Evolutionary conservation across 2,113 vertebrate genomes (phyloP).

Genomic region (Nannobrachium achirus): DNA sequence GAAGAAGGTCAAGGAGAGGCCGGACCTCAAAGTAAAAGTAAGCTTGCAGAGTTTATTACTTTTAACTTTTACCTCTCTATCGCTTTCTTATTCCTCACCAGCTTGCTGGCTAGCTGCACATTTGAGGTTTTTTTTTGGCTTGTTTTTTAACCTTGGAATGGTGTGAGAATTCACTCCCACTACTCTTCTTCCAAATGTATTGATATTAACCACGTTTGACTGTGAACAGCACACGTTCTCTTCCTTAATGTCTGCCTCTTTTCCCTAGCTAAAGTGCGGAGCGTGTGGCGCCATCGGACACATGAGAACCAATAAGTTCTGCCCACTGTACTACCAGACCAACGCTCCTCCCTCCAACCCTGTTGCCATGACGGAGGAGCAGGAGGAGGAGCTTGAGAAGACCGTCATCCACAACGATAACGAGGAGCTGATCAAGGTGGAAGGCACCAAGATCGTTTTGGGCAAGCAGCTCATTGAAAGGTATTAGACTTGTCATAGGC

Average conservation of each 20-base stretch:
- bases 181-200: no score
- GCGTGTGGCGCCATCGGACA: constrained; percentile 97
- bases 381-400: constrained; percentile 98
- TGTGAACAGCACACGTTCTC: constrained; percentile 10
- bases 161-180: no score
- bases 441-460: constrained; percentile 97
- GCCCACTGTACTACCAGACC: constrained; percentile 97
- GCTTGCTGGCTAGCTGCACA: no score
- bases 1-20: constrained; percentile 97
- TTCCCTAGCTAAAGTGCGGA: constrained; percentile 91
- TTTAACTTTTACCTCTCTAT: background rate
- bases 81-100: no score
- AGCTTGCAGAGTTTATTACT: constrained; percentile 60
- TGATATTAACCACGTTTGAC: background rate
- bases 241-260: constrained; percentile 64
- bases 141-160: no score
- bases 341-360: constrained; percentile 97
- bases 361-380: constrained; percentile 98
- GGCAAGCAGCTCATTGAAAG: constrained; percentile 98
- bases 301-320: constrained; percentile 99
- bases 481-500: constrained; percentile 67
- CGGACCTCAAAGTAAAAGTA: constrained; percentile 93
- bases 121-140: no score
- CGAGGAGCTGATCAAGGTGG: constrained; percentile 98
- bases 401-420: constrained; percentile 98